These are phyloP conservation scores for Tribolium madens DNA, from an alignment of 1,140 invertebrate genomes.

Conservation along the genomic window DNA sequence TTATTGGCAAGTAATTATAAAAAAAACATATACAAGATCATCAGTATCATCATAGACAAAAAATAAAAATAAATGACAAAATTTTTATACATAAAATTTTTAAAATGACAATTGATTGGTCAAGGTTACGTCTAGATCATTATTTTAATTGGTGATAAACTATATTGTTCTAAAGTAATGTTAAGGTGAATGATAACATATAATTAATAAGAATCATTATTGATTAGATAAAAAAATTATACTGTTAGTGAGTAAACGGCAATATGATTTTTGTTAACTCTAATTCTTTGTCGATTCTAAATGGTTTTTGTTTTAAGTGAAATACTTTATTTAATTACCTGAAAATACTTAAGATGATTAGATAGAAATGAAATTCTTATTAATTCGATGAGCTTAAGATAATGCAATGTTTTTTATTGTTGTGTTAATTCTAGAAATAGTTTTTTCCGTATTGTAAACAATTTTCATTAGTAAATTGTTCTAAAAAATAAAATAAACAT, in stretches of 20 bases:
- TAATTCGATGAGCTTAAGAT: neutral
- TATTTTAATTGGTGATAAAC: neutral
- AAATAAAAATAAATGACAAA: too few species aligned
- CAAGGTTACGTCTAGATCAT: too few species aligned
- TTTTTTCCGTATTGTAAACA: neutral
- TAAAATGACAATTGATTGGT: too few species aligned
- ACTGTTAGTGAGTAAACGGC: neutral
- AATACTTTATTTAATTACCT: neutral
- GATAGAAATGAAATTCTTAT: neutral
- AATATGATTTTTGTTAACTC: neutral
- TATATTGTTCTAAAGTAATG: neutral
- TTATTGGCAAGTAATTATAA: too few species aligned
- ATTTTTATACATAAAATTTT: too few species aligned
- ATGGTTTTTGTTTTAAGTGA: neutral
- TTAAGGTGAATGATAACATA: neutral
- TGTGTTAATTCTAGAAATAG: neutral
- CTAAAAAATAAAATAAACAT: too few species aligned
- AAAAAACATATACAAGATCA: too few species aligned
- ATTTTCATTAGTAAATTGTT: too few species aligned
- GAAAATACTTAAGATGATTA: neutral
- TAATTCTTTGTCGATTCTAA: too few species aligned
- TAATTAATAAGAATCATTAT: neutral
- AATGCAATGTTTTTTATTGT: neutral
- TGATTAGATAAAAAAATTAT: constrained; percentile 13
- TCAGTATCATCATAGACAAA: too few species aligned